Conservation (phyloP, 2,888 invertebrate genomes). For the Cecidostiba fungosa region DNA sequence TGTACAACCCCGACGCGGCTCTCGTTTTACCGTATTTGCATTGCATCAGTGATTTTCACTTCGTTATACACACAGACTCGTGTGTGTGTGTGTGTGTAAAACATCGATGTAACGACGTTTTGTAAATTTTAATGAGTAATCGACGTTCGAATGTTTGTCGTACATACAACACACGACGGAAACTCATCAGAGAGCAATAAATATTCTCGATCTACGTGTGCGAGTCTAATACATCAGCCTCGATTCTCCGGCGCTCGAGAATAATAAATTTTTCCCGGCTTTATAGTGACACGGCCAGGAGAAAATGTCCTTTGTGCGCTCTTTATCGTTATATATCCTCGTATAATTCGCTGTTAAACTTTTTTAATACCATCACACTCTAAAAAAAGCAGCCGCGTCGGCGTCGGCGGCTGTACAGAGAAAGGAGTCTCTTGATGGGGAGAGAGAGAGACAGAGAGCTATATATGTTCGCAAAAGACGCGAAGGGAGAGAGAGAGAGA, state of each 20-base stretch:
- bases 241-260: slow-evolving; percentile 14
- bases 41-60: slow-evolving; percentile 8
- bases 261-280: slow-evolving; percentile 45
- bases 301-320: slow-evolving; percentile 55
- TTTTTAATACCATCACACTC: slow-evolving; percentile 56
- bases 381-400: slow-evolving; percentile 10
- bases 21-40: slow-evolving; percentile 47
- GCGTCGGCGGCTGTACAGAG: neutral
- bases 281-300: no score
- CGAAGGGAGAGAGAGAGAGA: neutral
- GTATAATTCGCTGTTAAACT: slow-evolving; percentile 60
- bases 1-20: neutral
- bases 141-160: neutral
- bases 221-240: no score
- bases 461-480: slow-evolving; percentile 1
- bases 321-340: slow-evolving; percentile 40
- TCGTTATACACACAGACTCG: neutral
- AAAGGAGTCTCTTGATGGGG: neutral
- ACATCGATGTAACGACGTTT: no score
- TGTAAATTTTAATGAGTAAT: slow-evolving; percentile 6
- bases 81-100: neutral
- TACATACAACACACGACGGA: neutral
- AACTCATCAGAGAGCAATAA: neutral
- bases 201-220: neutral
- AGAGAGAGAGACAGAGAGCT: neutral